These are phyloP conservation scores for Oedothorax gibbosus DNA, from an alignment of 1,140 invertebrate species.

Conservation along the genomic window DNA sequence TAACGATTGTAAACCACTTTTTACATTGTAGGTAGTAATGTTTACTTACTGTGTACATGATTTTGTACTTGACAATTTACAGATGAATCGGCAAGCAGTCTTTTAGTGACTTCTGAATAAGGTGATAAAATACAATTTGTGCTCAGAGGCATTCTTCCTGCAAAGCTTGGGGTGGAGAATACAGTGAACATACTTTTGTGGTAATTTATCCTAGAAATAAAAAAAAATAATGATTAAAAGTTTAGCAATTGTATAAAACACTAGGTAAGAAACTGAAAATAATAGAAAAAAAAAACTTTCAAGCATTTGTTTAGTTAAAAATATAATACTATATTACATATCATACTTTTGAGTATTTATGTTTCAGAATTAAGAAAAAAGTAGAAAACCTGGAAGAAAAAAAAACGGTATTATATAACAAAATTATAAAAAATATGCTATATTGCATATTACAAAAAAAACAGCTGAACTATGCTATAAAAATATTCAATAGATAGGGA, in stretches of 20 bases:
- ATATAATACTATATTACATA: no score
- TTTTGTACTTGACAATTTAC: slow-evolving; percentile 19
- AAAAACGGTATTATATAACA: no score
- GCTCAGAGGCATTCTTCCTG: slow-evolving; percentile 31
- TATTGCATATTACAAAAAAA: no score
- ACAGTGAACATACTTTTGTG: slow-evolving; percentile 41
- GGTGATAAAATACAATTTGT: slow-evolving; percentile 56
- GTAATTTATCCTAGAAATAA: slow-evolving; percentile 36
- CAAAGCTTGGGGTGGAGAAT: slow-evolving; percentile 26
- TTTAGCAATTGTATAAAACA: background rate
- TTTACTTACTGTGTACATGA: slow-evolving; percentile 41
- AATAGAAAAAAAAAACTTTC: background rate
- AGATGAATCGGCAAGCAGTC: slow-evolving; percentile 36
- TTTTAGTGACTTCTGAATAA: slow-evolving; percentile 53
- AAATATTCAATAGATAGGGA: no score
- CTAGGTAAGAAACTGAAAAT: background rate
- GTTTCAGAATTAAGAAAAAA: no score
- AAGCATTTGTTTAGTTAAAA: background rate
- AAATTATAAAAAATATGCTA: no score
- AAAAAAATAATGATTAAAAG: slow-evolving; percentile 9
- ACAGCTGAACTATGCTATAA: no score
- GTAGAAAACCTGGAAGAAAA: no score
- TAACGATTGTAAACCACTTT: background rate
- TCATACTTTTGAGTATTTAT: no score
- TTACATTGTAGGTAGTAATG: background rate